These are phyloP conservation scores for Marmota flaviventris DNA, from an alignment of 2,113 vertebrate species.

Conservation along the genomic window DNA sequence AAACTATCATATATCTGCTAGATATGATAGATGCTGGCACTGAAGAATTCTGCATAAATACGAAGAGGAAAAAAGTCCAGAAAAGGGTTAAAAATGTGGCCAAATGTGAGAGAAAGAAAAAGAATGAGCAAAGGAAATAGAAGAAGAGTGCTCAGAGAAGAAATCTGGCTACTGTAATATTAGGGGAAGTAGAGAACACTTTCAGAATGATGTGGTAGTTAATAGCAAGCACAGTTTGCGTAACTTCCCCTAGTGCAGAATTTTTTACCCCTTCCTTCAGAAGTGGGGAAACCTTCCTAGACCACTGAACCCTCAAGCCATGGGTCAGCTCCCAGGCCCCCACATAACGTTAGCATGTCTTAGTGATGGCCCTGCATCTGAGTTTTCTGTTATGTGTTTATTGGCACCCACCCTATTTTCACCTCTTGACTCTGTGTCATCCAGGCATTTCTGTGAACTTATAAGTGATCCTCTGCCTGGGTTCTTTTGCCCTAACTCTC, in stretches of 20 bases:
- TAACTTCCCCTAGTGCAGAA: neutral
- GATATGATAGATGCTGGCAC: neutral
- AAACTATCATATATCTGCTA: neutral
- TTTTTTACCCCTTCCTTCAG: neutral
- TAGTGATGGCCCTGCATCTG: neutral
- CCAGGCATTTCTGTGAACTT: neutral
- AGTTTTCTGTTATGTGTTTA: neutral
- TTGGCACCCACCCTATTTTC: neutral
- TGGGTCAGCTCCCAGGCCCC: neutral
- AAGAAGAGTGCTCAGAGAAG: neutral
- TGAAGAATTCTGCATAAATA: neutral
- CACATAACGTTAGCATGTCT: too few species aligned
- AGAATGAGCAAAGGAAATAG: neutral
- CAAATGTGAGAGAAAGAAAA: neutral
- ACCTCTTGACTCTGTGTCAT: neutral
- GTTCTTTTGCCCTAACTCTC: neutral
- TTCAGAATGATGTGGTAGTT: neutral
- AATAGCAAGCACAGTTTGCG: neutral
- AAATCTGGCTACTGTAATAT: neutral
- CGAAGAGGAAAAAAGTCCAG: neutral
- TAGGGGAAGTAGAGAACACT: neutral
- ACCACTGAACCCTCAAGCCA: neutral
- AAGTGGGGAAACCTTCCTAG: neutral
- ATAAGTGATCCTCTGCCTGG: neutral
- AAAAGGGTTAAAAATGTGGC: neutral